These are phyloP conservation scores for Sarotherodon lohbergeri DNA, from an alignment of 2,113 vertebrate species.

Conservation along the genomic window DNA sequence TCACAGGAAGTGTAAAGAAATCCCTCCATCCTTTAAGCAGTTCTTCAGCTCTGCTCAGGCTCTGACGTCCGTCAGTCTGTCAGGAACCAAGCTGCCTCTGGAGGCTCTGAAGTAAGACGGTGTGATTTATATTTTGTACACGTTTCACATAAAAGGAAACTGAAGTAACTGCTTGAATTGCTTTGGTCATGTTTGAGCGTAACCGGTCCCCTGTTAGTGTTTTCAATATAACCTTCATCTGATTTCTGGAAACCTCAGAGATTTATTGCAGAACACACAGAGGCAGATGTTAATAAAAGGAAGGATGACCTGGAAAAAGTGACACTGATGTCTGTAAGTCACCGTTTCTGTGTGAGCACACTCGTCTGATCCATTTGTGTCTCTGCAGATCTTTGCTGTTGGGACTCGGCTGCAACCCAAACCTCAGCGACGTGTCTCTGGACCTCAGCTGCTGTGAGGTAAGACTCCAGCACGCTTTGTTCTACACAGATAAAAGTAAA, in stretches of 20 bases:
- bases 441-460: constrained; percentile 98
- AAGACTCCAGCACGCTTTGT: neutral
- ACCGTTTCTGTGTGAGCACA: neutral
- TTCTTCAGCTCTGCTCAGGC: constrained; percentile 89
- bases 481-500: neutral
- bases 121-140: neutral
- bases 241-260: neutral
- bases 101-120: constrained; percentile 97
- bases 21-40: constrained; percentile 86
- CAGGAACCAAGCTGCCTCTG: constrained; percentile 85
- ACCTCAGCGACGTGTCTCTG: constrained; percentile 88
- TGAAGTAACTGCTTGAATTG: accelerated
- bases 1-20: constrained; percentile 86
- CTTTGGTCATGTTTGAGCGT: neutral
- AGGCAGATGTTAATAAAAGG: neutral
- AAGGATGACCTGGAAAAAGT: neutral
- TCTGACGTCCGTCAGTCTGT: constrained; percentile 84
- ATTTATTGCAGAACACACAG: neutral
- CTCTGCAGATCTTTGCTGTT: constrained; percentile 84
- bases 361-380: neutral
- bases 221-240: accelerated
- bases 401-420: constrained; percentile 92
- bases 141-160: neutral
- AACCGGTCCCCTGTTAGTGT: accelerated
- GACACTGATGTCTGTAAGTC: neutral